These are phyloP conservation scores for Ellobius talpinus DNA, from an alignment of 2,113 vertebrate genomes.

Conservation along the genomic window DNA sequence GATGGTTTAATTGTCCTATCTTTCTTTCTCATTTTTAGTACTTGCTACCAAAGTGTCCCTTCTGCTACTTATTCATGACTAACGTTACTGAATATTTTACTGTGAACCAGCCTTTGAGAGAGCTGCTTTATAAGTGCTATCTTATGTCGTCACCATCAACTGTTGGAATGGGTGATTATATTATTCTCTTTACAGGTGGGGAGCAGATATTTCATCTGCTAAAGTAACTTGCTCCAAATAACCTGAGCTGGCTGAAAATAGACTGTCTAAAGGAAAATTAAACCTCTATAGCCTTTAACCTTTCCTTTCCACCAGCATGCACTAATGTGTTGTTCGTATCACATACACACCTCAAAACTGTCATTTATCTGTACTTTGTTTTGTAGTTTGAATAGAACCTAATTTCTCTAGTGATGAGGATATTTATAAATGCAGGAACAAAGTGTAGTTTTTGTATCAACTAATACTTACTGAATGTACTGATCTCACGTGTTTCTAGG, in stretches of 20 bases:
- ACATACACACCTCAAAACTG: not conserved
- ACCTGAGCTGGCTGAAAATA: not conserved
- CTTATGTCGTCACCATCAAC: slow-evolving; percentile 2
- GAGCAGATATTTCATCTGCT: not conserved
- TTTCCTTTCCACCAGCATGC: not conserved
- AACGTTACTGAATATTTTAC: not conserved
- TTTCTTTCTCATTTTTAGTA: slow-evolving; percentile 10
- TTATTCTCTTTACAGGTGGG: slow-evolving; percentile 8
- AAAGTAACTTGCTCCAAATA: not conserved
- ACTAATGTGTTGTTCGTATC: not conserved
- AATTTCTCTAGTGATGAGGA: not conserved
- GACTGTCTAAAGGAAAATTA: slow-evolving; percentile 5
- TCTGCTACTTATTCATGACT: not conserved
- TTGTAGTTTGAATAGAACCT: not conserved
- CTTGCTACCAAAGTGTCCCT: not conserved
- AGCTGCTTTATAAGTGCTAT: not conserved
- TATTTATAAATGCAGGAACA: not conserved
- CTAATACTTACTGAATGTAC: not conserved
- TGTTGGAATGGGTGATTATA: not conserved
- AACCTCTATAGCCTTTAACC: not conserved
- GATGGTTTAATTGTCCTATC: not conserved
- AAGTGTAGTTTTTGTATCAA: not conserved
- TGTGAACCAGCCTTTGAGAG: slow-evolving; percentile 18
- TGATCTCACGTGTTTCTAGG: not conserved
- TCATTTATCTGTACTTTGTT: not conserved